Evolutionary conservation across 2,113 vertebrate species (phyloP).

Genomic region (Sander vitreus): DNA sequence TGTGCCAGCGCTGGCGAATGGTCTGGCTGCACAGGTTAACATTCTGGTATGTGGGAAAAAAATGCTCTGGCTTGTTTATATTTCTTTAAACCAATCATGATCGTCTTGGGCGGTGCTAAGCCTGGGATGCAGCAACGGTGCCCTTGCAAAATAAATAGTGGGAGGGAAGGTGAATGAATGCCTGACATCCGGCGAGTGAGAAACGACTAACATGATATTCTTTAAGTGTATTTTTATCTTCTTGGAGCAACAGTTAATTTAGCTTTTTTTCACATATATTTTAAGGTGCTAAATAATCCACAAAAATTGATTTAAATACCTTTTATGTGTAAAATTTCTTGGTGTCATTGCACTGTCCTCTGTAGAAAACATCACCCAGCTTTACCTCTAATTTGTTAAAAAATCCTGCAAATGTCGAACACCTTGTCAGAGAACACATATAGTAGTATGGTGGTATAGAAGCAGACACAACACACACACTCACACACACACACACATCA

Average conservation of each 20-base stretch:
- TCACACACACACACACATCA: constrained; percentile 9
- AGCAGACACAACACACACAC: not conserved
- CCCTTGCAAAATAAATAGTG: too few species aligned
- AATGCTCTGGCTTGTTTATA: too few species aligned
- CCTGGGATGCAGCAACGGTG: too few species aligned
- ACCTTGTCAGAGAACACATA: constrained; percentile 8
- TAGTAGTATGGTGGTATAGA: not conserved
- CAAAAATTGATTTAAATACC: not conserved
- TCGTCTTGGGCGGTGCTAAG: too few species aligned
- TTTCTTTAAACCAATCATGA: too few species aligned
- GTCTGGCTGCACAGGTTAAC: too few species aligned
- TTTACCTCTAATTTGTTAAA: not conserved
- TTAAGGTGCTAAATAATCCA: not conserved
- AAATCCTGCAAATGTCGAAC: not conserved
- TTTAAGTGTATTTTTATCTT: not conserved
- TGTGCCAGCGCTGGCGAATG: too few species aligned
- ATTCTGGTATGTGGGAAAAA: too few species aligned
- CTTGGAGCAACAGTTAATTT: not conserved
- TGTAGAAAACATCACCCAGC: not conserved
- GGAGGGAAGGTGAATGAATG: too few species aligned
- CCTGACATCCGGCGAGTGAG: too few species aligned
- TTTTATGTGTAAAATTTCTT: not conserved
- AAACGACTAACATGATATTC: too few species aligned
- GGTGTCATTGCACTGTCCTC: not conserved
- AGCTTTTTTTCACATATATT: not conserved